Evolutionary conservation across 2,888 invertebrate species (phyloP).

Genomic region (Xanthia icteritia): DNA sequence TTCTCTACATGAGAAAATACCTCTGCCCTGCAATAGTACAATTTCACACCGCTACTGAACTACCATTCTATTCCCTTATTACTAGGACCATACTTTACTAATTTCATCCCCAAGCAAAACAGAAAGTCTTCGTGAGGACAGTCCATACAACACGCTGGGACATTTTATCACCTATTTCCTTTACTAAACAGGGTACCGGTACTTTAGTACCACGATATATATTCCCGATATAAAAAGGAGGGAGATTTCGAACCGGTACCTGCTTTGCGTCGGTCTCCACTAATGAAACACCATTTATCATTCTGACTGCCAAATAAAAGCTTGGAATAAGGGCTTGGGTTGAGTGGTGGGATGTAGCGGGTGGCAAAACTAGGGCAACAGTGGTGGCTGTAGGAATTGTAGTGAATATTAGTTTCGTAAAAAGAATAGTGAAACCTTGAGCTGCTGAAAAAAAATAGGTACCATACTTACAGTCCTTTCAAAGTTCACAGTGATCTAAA

Average conservation of each 20-base stretch:
- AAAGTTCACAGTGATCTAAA: too few species aligned
- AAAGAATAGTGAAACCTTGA: too few species aligned
- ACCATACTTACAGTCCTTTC: too few species aligned
- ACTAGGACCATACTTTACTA: constrained; percentile 8
- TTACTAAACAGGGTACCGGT: constrained; percentile 49
- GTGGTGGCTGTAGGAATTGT: neutral
- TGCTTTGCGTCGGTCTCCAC: constrained; percentile 75
- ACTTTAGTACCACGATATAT: constrained; percentile 59
- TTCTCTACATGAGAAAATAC: neutral
- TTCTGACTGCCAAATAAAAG: constrained; percentile 86
- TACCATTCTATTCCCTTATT: constrained; percentile 8
- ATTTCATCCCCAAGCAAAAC: constrained; percentile 18
- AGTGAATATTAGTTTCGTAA: neutral
- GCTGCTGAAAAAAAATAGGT: too few species aligned
- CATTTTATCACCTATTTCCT: constrained; percentile 55
- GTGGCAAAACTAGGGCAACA: neutral
- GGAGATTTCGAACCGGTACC: constrained; percentile 78
- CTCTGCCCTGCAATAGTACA: neutral
- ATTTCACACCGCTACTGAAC: neutral
- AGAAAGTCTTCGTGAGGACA: constrained; percentile 22
- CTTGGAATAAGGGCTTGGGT: constrained; percentile 69
- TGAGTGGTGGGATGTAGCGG: constrained; percentile 43
- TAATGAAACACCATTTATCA: constrained; percentile 89
- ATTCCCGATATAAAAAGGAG: constrained; percentile 77
- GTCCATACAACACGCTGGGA: constrained; percentile 34